A percentile compares a stretch with the other conserved stretches of the same genome.
Conservation (phyloP, 1,140 invertebrate genomes). For the Drosophila malerkotliana region DNA sequence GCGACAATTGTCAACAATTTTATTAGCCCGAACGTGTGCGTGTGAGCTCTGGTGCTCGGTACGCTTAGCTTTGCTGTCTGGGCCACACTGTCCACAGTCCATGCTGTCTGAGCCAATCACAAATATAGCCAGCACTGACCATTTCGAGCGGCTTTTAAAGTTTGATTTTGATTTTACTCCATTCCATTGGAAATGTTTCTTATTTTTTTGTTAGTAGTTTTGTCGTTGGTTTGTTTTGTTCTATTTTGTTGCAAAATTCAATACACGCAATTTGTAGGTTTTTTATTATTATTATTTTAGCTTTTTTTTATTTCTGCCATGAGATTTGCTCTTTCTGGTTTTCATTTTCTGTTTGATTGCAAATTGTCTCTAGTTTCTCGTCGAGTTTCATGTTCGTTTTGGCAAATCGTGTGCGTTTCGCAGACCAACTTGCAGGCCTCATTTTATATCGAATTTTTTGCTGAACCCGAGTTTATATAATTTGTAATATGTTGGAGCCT, state of each 20-base stretch:
- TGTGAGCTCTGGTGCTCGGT: background rate
- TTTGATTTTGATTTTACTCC: conserved; percentile 64
- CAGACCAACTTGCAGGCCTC: conserved; percentile 53
- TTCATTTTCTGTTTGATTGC: conserved; percentile 71
- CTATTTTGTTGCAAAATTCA: conserved; percentile 47
- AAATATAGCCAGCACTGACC: conserved; percentile 64
- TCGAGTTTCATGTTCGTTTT: conserved; percentile 42
- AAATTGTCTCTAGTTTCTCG: conserved; percentile 74
- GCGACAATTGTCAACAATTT: conserved; percentile 82
- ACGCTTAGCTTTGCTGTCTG: conserved; percentile 2
- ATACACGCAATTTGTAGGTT: conserved; percentile 73
- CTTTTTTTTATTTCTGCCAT: conserved; percentile 5
- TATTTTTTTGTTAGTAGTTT: conserved; percentile 21
- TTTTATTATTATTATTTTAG: background rate
- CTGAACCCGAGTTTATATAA: background rate
- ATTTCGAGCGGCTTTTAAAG: conserved; percentile 64
- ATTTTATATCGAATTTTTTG: conserved; percentile 40
- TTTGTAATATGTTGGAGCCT: conserved; percentile 26
- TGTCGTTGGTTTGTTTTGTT: conserved; percentile 53
- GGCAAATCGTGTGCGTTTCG: conserved; percentile 55
- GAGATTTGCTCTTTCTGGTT: conserved; percentile 65
- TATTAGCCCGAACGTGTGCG: conserved; percentile 46
- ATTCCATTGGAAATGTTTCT: conserved; percentile 49
- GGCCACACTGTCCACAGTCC: conserved; percentile 10
- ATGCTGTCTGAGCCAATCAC: conserved; percentile 61